Percentiles rank a stretch among this genome's conserved stretches.
Evolutionary conservation across 2,797 vertebrate species (phyloP).

Genomic region (Acanthiza pusilla): DNA sequence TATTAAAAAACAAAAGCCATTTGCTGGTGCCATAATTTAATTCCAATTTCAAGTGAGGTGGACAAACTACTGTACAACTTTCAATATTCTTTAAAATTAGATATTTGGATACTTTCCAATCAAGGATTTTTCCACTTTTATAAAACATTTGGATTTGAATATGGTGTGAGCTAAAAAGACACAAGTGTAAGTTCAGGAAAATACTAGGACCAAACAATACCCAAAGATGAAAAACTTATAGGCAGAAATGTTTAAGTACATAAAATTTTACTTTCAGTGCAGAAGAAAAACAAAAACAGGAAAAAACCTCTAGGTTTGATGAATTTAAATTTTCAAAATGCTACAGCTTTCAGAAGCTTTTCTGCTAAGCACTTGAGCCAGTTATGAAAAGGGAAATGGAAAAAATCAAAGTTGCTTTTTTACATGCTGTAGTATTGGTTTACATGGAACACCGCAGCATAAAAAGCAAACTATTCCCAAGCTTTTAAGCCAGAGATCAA

Average conservation of each 20-base stretch:
- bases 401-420: background rate
- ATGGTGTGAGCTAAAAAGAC: slow-evolving; percentile 58
- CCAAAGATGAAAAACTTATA: slow-evolving; percentile 57
- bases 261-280: slow-evolving; percentile 48
- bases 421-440: background rate
- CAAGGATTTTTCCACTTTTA: slow-evolving; percentile 57
- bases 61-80: slow-evolving; percentile 64
- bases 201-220: slow-evolving; percentile 65
- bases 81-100: slow-evolving; percentile 51
- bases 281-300: background rate
- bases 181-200: slow-evolving; percentile 66
- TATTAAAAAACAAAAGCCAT: slow-evolving; percentile 76
- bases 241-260: slow-evolving; percentile 52
- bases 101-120: slow-evolving; percentile 43
- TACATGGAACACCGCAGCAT: background rate
- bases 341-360: slow-evolving; percentile 44
- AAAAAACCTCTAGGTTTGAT: background rate
- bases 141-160: slow-evolving; percentile 64
- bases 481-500: background rate
- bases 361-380: slow-evolving; percentile 41
- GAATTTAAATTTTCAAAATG: slow-evolving; percentile 16
- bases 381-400: background rate
- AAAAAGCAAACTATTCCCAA: slow-evolving; percentile 13
- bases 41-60: slow-evolving; percentile 68
- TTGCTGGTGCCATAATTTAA: slow-evolving; percentile 78